phyloP scores from a whole-genome alignment of 1,140 invertebrate species.

The Calephelis nemesis region DNA sequence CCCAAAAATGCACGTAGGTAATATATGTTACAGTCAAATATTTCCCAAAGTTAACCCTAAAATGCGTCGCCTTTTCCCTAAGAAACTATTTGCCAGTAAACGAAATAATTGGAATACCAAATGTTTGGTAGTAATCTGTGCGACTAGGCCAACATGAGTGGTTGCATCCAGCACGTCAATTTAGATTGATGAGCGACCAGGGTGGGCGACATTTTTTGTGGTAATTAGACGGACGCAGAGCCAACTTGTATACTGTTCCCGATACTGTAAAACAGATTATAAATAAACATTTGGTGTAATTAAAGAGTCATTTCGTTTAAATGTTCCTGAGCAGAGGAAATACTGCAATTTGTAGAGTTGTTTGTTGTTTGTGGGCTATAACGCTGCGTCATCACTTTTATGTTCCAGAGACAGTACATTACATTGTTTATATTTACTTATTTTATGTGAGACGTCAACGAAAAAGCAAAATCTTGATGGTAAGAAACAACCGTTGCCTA shows the following conservation, averaged over 20 bases:
- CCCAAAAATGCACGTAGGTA: no score
- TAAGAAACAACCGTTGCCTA: no score
- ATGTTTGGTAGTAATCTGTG: conserved; percentile 26
- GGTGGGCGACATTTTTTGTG: conserved; percentile 60
- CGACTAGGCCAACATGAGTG: conserved; percentile 9
- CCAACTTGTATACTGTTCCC: conserved; percentile 12
- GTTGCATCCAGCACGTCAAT: conserved; percentile 49
- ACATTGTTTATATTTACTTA: no score
- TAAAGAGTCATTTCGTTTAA: conserved; percentile 5
- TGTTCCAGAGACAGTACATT: no score
- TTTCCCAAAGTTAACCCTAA: no score
- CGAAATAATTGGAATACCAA: conserved; percentile 10
- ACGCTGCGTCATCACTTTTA: no score
- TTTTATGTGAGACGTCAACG: no score
- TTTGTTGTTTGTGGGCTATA: no score
- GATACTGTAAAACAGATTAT: conserved; percentile 4
- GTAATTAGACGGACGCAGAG: conserved; percentile 49
- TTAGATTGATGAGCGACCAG: conserved; percentile 49
- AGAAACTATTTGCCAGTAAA: neutral
- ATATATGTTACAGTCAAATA: no score
- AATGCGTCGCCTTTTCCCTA: neutral
- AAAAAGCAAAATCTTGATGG: no score
- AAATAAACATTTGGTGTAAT: conserved; percentile 8
- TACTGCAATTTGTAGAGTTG: no score
- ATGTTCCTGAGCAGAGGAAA: no score